These are phyloP conservation scores for Galerucella nymphaeae DNA, from an alignment of 2,888 invertebrate species.

Conservation along the genomic window DNA sequence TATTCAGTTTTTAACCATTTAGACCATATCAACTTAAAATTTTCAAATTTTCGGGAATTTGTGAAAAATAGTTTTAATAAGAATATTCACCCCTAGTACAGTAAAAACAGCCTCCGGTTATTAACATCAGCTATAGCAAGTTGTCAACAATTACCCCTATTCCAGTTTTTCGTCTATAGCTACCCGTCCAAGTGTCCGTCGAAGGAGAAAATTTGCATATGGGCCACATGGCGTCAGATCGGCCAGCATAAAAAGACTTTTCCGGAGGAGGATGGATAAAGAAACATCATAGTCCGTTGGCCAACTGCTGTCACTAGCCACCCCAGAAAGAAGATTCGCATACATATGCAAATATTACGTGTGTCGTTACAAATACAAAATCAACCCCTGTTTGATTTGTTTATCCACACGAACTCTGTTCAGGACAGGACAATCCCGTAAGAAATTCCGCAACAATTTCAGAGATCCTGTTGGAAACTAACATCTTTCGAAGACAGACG, in stretches of 20 bases:
- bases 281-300: conserved; percentile 53
- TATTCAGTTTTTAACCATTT: no score
- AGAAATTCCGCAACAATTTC: conserved; percentile 1
- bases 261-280: conserved; percentile 46
- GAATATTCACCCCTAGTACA: no score
- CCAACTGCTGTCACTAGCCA: conserved; percentile 60
- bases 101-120: not conserved
- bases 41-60: no score
- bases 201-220: conserved; percentile 58
- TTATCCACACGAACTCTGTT: conserved; percentile 24
- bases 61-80: no score
- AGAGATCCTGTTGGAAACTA: conserved; percentile 2
- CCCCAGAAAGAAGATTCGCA: conserved; percentile 49
- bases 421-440: conserved; percentile 34
- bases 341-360: conserved; percentile 58
- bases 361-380: conserved; percentile 42
- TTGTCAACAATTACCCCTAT: not conserved
- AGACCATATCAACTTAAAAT: no score
- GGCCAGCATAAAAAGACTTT: conserved; percentile 63
- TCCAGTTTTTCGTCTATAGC: not conserved
- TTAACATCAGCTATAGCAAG: not conserved
- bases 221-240: conserved; percentile 62
- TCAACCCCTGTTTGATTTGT: conserved; percentile 37
- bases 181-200: not conserved
- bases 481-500: not conserved